A percentile compares a stretch with the other conserved stretches of the same genome.
Evolutionary conservation across 2,113 vertebrate genomes (phyloP).

Genomic region (Cranoglanis bouderius): DNA sequence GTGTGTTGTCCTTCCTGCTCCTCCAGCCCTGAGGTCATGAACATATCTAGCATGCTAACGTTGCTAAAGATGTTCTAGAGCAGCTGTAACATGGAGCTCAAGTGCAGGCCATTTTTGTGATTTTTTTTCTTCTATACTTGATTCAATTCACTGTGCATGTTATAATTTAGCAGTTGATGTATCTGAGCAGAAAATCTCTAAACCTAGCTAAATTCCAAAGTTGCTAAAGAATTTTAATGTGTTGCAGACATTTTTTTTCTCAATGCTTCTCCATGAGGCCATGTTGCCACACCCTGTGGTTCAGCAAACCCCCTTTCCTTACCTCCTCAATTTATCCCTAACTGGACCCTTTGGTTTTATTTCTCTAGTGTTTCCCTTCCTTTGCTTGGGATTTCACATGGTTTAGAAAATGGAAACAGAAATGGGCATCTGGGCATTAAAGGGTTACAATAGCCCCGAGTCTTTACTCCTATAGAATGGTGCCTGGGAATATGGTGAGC

Average conservation of each 20-base stretch:
- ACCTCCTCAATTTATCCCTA: background rate
- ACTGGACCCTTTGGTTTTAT: background rate
- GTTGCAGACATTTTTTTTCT: background rate
- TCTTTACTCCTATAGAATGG: background rate
- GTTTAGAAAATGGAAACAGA: background rate
- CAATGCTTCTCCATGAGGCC: background rate
- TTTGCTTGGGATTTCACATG: background rate
- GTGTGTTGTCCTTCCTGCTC: background rate
- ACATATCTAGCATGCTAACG: background rate
- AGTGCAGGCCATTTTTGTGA: background rate
- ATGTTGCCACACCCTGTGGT: background rate
- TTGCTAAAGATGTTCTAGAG: too few relatives aligned
- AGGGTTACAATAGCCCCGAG: conserved; percentile 20
- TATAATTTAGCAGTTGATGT: background rate
- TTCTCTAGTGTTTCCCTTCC: background rate
- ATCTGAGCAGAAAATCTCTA: background rate
- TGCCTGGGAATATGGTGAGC: background rate
- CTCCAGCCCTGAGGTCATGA: background rate
- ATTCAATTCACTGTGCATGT: background rate
- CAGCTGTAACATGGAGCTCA: background rate
- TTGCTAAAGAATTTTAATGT: background rate
- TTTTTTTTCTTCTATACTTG: background rate
- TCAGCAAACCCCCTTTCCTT: background rate
- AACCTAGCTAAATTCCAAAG: background rate
- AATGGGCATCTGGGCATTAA: background rate